Evolutionary conservation across 2,797 vertebrate species (phyloP).

Genomic region (Basileuterus tristriatus): DNA sequence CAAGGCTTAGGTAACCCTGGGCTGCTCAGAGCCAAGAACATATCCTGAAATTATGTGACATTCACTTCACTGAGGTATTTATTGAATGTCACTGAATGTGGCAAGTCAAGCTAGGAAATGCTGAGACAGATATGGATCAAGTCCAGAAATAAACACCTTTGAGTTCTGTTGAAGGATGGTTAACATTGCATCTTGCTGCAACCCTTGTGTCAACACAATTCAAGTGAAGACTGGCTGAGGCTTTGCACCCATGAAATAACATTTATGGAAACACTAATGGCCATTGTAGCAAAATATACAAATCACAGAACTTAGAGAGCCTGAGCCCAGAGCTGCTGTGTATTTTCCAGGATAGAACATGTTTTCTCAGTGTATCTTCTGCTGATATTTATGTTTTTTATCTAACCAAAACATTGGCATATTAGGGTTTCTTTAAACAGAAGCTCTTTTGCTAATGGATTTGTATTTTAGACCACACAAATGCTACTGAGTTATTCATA

Average conservation of each 20-base stretch:
- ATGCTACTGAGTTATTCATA: conserved; percentile 50
- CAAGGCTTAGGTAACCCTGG: background rate
- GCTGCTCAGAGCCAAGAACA: background rate
- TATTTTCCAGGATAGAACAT: background rate
- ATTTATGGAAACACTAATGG: background rate
- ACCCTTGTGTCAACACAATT: background rate
- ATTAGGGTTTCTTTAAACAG: background rate
- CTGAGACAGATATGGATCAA: conserved; percentile 33
- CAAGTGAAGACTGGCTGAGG: background rate
- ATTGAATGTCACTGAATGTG: background rate
- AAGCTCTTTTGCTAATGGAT: background rate
- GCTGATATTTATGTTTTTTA: background rate
- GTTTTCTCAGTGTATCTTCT: fast-evolving
- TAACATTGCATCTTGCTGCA: background rate
- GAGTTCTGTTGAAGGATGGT: background rate
- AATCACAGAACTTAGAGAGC: background rate
- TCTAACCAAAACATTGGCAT: background rate
- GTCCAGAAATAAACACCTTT: background rate
- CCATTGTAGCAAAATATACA: background rate
- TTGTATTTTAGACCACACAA: conserved; percentile 30
- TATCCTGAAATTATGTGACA: conserved; percentile 4
- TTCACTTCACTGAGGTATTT: background rate
- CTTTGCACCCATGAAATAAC: background rate
- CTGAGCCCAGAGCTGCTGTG: background rate
- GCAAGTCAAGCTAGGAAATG: background rate